Percentiles rank a stretch among this genome's conserved stretches.
These are phyloP conservation scores for Dromococcyx pavoninus DNA, from an alignment of 2,797 vertebrate genomes.

Conservation along the genomic window DNA sequence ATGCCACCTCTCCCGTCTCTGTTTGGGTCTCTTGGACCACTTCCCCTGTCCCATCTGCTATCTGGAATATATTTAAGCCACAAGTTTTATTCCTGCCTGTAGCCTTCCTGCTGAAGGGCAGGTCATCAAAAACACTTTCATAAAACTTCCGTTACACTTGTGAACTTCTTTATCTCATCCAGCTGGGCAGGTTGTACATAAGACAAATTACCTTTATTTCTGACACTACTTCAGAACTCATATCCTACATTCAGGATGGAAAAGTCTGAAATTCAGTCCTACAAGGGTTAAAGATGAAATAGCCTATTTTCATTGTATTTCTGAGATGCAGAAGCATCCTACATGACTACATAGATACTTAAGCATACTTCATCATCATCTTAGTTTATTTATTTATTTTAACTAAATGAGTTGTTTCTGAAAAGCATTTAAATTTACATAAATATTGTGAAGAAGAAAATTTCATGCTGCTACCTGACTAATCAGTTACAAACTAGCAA, in stretches of 20 bases:
- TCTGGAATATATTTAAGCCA: neutral
- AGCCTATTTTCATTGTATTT: neutral
- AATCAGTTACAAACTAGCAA: neutral
- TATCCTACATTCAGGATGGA: neutral
- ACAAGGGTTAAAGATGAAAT: neutral
- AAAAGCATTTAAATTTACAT: conserved; percentile 12
- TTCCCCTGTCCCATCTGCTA: neutral
- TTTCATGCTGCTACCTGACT: neutral
- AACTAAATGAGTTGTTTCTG: neutral
- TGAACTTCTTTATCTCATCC: neutral
- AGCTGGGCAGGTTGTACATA: neutral
- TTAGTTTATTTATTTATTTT: neutral
- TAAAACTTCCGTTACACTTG: neutral
- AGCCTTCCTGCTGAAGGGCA: neutral
- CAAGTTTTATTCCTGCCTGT: neutral
- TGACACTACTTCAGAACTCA: neutral
- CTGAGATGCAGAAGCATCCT: neutral
- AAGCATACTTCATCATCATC: neutral
- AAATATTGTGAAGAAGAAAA: neutral
- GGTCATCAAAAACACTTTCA: conserved; percentile 43
- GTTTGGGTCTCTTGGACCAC: neutral
- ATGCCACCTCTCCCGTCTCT: neutral
- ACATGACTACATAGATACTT: neutral
- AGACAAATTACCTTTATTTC: neutral
- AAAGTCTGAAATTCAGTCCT: neutral